Evolutionary conservation across 2,797 vertebrate species (phyloP).

Genomic region (Phrynocephalus guinanensis): DNA sequence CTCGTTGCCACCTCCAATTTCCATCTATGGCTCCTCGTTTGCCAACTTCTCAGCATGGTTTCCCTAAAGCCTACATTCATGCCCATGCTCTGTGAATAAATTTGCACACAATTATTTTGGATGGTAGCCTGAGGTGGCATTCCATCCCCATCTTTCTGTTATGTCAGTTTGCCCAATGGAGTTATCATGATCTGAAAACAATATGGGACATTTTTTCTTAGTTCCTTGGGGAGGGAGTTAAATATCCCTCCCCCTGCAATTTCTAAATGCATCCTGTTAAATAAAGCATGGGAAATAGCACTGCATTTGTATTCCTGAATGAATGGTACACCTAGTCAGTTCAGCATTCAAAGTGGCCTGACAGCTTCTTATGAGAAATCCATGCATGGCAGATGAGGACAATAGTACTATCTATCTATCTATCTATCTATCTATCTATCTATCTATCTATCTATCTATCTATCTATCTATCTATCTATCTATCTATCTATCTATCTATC

Average conservation of each 20-base stretch:
- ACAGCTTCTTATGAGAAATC: not conserved
- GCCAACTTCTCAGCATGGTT: not conserved
- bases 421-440: no score
- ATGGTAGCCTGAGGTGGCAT: not conserved
- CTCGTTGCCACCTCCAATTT: not conserved
- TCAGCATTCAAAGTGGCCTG: not conserved
- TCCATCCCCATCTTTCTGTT: not conserved
- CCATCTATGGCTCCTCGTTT: not conserved
- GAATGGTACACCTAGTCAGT: not conserved
- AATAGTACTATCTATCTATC: not conserved
- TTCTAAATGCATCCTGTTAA: not conserved
- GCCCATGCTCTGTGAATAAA: not conserved
- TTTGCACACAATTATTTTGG: conserved; percentile 1
- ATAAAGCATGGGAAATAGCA: not conserved
- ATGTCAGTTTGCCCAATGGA: not conserved
- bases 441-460: no score
- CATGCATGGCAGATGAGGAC: not conserved
- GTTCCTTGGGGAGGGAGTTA: not conserved
- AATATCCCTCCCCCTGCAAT: not conserved
- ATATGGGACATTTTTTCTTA: not conserved
- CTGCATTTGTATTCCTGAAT: not conserved
- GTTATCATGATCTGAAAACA: not conserved
- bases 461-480: no score
- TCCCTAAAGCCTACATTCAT: not conserved
- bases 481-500: no score